Evolutionary conservation across 2,797 vertebrate species (phyloP).

Genomic region (Ctenosaura bakeri): DNA sequence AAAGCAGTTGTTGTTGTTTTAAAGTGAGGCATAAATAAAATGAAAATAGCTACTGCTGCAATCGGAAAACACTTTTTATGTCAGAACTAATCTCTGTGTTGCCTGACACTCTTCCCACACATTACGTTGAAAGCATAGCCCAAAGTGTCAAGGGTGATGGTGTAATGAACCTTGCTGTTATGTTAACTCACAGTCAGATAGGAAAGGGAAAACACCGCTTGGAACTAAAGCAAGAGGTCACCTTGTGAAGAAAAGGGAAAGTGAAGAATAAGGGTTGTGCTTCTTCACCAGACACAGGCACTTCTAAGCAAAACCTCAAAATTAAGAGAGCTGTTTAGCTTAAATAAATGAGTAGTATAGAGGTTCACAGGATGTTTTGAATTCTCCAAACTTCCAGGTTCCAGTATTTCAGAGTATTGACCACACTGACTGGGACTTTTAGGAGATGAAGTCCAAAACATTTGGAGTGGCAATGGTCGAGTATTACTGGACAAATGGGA

Average conservation of each 20-base stretch:
- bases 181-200: conserved; percentile 56
- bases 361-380: too few species aligned
- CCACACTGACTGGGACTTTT: too few species aligned
- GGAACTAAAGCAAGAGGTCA: conserved; percentile 62
- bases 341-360: too few species aligned
- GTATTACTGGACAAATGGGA: too few species aligned
- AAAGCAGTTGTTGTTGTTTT: conserved; percentile 47
- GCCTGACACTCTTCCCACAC: conserved; percentile 61
- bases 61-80: conserved; percentile 72
- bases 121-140: conserved; percentile 48
- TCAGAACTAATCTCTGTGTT: conserved; percentile 67
- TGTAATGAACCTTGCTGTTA: conserved; percentile 57
- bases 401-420: not conserved
- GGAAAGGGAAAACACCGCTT: conserved; percentile 49
- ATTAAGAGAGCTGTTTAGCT: not conserved
- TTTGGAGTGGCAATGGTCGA: too few species aligned
- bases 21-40: conserved; percentile 72
- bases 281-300: not conserved
- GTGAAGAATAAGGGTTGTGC: not conserved
- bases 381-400: too few species aligned
- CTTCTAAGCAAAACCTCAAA: not conserved
- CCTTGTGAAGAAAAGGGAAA: conserved; percentile 50
- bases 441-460: too few species aligned
- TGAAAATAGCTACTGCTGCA: conserved; percentile 68
- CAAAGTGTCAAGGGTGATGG: conserved; percentile 56